Evolutionary conservation across 2,888 invertebrate genomes (phyloP).

Genomic region (Pediacus dermestoides): DNA sequence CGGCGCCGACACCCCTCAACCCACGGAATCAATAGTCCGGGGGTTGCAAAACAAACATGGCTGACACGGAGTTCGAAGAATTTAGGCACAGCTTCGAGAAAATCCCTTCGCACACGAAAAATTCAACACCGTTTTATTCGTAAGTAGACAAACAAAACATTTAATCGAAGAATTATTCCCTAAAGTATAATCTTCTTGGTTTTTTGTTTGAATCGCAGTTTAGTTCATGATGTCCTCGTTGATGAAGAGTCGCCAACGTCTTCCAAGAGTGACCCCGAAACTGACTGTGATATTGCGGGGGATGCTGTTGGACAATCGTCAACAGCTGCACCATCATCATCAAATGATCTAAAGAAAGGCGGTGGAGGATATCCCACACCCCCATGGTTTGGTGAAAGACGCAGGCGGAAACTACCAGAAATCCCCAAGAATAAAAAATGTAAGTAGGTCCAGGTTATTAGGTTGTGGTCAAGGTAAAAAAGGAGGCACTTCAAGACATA

Average conservation of each 20-base stretch:
- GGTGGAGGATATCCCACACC: conserved; percentile 22
- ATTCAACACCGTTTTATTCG: conserved; percentile 84
- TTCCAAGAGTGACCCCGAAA: conserved; percentile 69
- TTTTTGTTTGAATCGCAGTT: conserved; percentile 54
- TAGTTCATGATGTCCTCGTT: conserved; percentile 79
- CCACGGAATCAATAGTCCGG: conserved; percentile 34
- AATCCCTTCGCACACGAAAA: conserved; percentile 73
- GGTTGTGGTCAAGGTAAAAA: no score
- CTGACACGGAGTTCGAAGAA: conserved; percentile 91
- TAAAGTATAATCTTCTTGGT: neutral
- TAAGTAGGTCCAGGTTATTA: conserved; percentile 50
- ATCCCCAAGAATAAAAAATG: conserved; percentile 87
- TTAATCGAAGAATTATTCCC: neutral
- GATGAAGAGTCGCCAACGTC: conserved; percentile 79
- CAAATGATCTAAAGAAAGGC: conserved; percentile 29
- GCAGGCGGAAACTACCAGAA: conserved; percentile 81
- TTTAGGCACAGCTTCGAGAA: conserved; percentile 83
- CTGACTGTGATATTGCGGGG: conserved; percentile 47
- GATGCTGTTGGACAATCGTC: conserved; percentile 49
- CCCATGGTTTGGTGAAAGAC: conserved; percentile 53
- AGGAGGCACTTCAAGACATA: no score
- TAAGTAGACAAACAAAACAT: conserved; percentile 59
- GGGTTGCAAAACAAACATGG: conserved; percentile 63
- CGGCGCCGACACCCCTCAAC: conserved; percentile 18
- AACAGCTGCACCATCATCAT: neutral